phyloP scores from a whole-genome alignment of 2,113 vertebrate species.

The Lampris incognitus region DNA sequence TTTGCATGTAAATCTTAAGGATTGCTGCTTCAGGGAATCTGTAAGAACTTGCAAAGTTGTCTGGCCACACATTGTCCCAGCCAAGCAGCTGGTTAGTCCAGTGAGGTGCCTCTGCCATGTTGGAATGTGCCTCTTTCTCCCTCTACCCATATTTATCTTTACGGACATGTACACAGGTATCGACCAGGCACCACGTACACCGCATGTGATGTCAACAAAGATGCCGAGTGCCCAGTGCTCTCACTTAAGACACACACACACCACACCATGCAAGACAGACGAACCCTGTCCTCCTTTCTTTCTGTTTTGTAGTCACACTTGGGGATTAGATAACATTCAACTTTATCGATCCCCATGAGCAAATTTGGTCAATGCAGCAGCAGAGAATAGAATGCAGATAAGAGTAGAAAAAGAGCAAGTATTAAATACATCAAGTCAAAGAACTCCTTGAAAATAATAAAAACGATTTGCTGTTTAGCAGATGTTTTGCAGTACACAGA shows the following conservation, averaged over 20 bases:
- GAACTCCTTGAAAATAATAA: too few relatives aligned
- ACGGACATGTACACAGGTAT: conserved; percentile 45
- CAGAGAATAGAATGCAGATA: not conserved
- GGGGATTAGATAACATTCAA: not conserved
- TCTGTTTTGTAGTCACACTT: not conserved
- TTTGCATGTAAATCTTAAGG: too few relatives aligned
- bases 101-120: conserved; percentile 1
- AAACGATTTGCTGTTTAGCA: too few relatives aligned
- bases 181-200: conserved; percentile 44
- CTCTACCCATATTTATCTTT: conserved; percentile 63
- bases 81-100: not conserved
- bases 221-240: conserved; percentile 9
- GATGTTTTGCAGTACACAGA: too few relatives aligned
- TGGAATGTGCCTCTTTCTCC: conserved; percentile 1
- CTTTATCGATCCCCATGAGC: too few relatives aligned
- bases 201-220: conserved; percentile 64
- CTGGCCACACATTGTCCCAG: not conserved
- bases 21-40: not conserved
- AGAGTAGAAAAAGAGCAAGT: not conserved
- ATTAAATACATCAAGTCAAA: too few relatives aligned
- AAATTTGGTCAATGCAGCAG: not conserved
- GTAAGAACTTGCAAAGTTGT: not conserved
- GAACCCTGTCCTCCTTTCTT: conserved; percentile 11
- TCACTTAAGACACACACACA: conserved; percentile 13
- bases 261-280: conserved; percentile 12